Evolutionary conservation across 2,797 vertebrate species (phyloP).

Genomic region (Rallus crepitans): DNA sequence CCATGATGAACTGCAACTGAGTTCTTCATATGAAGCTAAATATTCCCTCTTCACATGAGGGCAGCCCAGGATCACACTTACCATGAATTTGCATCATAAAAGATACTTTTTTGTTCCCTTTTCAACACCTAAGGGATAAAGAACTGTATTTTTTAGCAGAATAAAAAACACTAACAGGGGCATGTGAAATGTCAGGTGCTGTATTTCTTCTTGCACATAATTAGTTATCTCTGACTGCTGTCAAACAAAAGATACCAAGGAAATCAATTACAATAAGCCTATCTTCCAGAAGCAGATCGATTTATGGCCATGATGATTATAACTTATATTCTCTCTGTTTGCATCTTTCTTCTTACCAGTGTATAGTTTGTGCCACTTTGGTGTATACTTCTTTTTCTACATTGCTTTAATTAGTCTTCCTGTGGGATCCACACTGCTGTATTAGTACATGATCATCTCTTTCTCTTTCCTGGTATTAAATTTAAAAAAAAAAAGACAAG

Average conservation of each 20-base stretch:
- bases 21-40: neutral
- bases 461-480: neutral
- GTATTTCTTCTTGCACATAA: constrained; percentile 22
- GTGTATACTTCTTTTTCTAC: neutral
- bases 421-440: neutral
- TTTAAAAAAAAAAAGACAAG: neutral
- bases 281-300: neutral
- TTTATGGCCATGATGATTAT: neutral
- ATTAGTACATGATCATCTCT: neutral
- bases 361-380: neutral
- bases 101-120: neutral
- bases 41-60: neutral
- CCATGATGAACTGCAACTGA: neutral
- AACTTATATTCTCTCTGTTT: neutral
- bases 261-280: constrained; percentile 5
- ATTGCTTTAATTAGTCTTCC: neutral
- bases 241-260: constrained; percentile 15
- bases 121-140: neutral
- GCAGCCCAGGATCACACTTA: neutral
- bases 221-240: constrained; percentile 20
- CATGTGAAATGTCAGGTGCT: constrained; percentile 8
- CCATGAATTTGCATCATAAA: neutral
- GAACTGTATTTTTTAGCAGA: constrained; percentile 14
- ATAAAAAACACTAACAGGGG: constrained; percentile 27
- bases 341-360: neutral